Evolutionary conservation across 2,797 vertebrate genomes (phyloP), one percentile per base, ranked within the genome.

Genomic region (Chiroxiphia lanceolata): DNA sequence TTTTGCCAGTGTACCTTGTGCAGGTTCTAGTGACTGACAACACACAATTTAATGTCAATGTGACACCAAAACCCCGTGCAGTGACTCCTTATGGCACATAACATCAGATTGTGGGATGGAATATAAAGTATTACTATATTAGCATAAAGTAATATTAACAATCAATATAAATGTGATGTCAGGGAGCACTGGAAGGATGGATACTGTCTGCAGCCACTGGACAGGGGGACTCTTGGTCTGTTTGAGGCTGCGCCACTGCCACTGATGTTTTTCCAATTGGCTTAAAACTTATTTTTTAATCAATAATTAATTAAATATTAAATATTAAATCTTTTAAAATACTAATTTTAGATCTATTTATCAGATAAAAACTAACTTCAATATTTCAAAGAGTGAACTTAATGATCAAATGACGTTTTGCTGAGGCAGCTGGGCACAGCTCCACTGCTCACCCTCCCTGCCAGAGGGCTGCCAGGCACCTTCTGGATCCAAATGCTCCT

Each of bases 171-270:
- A 40, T 29, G 36, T 68, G 60, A n/a, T 13, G 5, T 36, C 27
- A 22, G 61, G 53, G 33, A 56, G 54, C 57, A n/a, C 48, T 17
- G n/a, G 83, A 40, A 78, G 54, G 64, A 36, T 2, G 26, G 6
- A 11, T 1, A 2, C 26, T 31, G 23, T 25, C 57, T 56, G 53
- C 0, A 2, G 8, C 19, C 76, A n/a, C 68, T 44, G 11, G 1
- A 3, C 22, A 14, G 65, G 14, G 33, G 7, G 29, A 65, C n/a
- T 26, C 45, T 54, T 25, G 2, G 5, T 27, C 45, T 44, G 1
- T 65, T 65, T 45, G 36, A 38, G 54, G 40, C 44, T 57, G 10
- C 9, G 48, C 12, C 2, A 3, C 25, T 10, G 53, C 12, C 2
- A 3, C 25, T 53, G 47, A 11, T 13, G 22, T 67, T 87, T 69